Percentiles rank a stretch among this genome's conserved stretches.
These are phyloP conservation scores for Zygaena filipendulae DNA, from an alignment of 2,888 invertebrate species.

Conservation along the genomic window DNA sequence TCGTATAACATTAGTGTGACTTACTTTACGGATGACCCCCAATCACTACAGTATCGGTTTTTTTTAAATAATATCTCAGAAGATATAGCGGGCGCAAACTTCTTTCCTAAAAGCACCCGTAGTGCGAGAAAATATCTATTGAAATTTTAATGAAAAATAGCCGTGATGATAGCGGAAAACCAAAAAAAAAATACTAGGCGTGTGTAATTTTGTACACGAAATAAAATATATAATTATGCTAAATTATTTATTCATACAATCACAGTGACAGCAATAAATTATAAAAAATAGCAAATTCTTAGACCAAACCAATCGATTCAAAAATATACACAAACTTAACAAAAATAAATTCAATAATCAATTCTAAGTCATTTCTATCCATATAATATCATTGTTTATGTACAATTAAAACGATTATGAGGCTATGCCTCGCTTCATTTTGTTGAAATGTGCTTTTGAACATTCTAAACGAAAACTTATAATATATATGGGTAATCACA, in stretches of 20 bases:
- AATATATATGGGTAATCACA: slow-evolving; percentile 56
- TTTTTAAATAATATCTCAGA: no score
- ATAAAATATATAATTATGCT: slow-evolving; percentile 18
- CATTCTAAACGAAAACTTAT: slow-evolving; percentile 45
- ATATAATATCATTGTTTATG: slow-evolving; percentile 7
- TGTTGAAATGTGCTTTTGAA: slow-evolving; percentile 34
- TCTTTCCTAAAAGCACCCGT: no score
- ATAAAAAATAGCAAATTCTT: slow-evolving; percentile 44
- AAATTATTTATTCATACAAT: slow-evolving; percentile 49
- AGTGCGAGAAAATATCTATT: no score
- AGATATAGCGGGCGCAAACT: no score
- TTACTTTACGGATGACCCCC: no score
- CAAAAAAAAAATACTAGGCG: no score
- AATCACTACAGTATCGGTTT: no score
- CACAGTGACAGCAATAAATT: slow-evolving; percentile 56
- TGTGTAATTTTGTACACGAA: no score
- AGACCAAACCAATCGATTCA: slow-evolving; percentile 25
- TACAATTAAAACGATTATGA: slow-evolving; percentile 13
- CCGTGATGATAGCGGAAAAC: no score
- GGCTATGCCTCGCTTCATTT: slow-evolving; percentile 38
- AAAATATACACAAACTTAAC: slow-evolving; percentile 20
- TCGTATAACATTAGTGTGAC: no score
- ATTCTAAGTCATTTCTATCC: no score
- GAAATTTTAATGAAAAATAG: no score
- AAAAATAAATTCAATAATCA: slow-evolving; percentile 7